Evolutionary conservation across 2,113 vertebrate species (phyloP), one percentile per base, ranked within the genome.

Genomic region (Chunga burmeisteri): DNA sequence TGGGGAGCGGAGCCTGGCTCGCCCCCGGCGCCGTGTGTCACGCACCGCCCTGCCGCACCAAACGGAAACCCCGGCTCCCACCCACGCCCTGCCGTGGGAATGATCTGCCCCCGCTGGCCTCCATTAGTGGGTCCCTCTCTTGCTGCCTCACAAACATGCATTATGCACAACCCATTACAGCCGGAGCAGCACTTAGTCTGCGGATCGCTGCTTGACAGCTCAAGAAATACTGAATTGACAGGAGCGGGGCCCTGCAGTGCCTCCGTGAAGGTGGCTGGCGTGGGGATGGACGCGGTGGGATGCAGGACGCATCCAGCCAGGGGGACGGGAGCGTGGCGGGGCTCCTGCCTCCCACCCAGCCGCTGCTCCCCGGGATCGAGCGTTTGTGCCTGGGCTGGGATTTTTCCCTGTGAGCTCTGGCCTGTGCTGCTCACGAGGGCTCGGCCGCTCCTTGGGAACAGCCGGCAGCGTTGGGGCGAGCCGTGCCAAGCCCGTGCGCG

Each of bases 391-490:
- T 3, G 1, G 22, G 42, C 58, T 46, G 63, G 63, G 86, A 10
- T 84, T 56, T 32, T 47, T 63, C 36, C 16, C 30, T 7, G 38
- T 23, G 42, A 74, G 22, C 11, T 2, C 20, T 11, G 1, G 55
- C 5, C 72, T 11, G 78, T 40, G 73, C 84, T 4, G 10, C 72
- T 78, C 11, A 5, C 11, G 15, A 53, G 53, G 58, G 53, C 80
- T 68, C 23, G 7, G 66, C 82, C 4, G 25, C 87, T 86, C 47
- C 93, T 68, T 86, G 90, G 94, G 92, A 94, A 44, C 29, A 75
- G 90, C 85, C 52, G 66, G 90, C 81, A 75, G 90, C 70, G 44
- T 15, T 26, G 78, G 87, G 94, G 40, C 71, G 71, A 81, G 95
- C 77, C 8, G 9, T 0, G 23, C 93, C 93, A 86, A 93, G 96